Conservation (phyloP, 2,797 vertebrate species). For the Miichthys miiuy region DNA sequence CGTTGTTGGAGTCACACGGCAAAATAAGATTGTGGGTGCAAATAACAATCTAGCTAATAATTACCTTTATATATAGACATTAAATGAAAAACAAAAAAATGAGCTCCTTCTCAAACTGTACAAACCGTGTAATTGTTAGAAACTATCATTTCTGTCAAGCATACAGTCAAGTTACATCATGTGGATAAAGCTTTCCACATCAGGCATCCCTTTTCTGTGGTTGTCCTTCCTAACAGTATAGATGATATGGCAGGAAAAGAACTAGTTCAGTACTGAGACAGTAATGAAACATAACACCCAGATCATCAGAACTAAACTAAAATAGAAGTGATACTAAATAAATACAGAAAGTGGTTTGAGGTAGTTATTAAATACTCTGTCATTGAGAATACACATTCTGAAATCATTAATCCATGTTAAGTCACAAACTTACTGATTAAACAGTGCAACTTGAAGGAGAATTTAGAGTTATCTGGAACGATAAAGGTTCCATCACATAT, state of each 20-base stretch:
- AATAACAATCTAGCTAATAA: conserved; percentile 6
- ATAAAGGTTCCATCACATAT: conserved; percentile 98
- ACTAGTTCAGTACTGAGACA: neutral
- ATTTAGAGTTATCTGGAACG: conserved; percentile 95
- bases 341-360: neutral
- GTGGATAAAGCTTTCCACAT: neutral
- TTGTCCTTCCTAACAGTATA: neutral
- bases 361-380: neutral
- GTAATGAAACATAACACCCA: neutral
- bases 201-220: neutral
- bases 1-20: neutral
- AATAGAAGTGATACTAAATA: neutral
- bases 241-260: neutral
- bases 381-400: neutral
- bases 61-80: neutral
- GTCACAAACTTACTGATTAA: conserved; percentile 92
- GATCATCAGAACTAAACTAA: neutral
- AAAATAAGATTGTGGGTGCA: neutral
- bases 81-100: neutral
- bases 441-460: conserved; percentile 92
- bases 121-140: neutral
- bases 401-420: neutral
- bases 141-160: neutral
- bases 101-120: neutral
- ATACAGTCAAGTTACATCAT: neutral